These are phyloP conservation scores for Gnathonemus echidnorhynchus DNA, from an alignment of 2,113 vertebrate species.

Conservation along the genomic window DNA sequence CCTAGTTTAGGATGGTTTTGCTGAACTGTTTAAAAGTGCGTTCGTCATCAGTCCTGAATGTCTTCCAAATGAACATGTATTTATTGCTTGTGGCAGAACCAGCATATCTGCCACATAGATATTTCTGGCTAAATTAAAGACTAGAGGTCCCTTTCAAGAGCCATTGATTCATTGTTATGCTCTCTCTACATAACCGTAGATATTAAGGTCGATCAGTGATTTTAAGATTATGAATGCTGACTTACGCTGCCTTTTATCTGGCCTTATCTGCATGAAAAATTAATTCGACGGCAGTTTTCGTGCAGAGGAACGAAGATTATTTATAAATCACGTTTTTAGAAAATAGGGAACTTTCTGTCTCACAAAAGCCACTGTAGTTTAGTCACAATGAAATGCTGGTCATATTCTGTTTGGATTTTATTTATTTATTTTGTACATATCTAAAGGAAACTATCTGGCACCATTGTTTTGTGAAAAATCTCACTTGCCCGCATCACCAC, in stretches of 20 bases:
- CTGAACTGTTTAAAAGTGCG: neutral
- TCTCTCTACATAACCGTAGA: neutral
- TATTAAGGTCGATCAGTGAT: neutral
- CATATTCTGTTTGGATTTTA: neutral
- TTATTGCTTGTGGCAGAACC: neutral
- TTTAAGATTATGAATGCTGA: neutral
- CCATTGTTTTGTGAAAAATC: neutral
- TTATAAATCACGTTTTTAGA: neutral
- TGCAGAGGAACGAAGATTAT: neutral
- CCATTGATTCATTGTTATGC: neutral
- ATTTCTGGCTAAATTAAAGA: neutral
- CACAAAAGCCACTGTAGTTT: neutral
- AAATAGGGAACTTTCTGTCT: neutral
- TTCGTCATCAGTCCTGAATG: neutral
- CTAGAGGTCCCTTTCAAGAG: neutral
- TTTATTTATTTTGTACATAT: neutral
- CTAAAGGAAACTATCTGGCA: neutral
- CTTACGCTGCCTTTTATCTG: neutral
- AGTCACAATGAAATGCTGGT: neutral
- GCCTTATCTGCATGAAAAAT: neutral
- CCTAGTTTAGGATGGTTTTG: neutral
- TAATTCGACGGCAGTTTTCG: neutral
- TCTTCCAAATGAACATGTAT: neutral
- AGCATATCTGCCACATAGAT: neutral
- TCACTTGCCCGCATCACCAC: neutral